phyloP scores from a whole-genome alignment of 35 echinoderm and acorn worm species.

The Eucidaris tribuloides region DNA sequence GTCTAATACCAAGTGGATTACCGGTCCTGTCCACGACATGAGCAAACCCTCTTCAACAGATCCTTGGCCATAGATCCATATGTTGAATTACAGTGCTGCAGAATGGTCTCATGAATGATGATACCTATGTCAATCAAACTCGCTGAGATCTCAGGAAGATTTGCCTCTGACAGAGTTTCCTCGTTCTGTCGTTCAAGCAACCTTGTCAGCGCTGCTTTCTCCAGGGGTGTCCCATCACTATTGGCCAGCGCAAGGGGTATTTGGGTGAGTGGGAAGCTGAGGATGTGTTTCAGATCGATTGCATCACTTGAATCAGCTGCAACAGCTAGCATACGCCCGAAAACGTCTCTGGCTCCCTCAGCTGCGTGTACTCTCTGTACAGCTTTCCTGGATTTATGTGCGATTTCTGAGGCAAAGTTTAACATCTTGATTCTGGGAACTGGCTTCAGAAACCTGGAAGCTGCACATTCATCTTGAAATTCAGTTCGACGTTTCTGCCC shows the following conservation, averaged over 20 bases:
- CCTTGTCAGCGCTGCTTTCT: too few species aligned
- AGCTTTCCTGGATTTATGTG: neutral
- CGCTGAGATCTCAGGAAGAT: neutral
- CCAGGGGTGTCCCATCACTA: neutral
- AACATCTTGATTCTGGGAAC: conserved; percentile 40
- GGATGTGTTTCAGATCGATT: conserved; percentile 24
- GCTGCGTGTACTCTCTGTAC: conserved; percentile 12
- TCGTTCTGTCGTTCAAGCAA: conserved; percentile 20
- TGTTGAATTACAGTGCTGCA: conserved; percentile 28
- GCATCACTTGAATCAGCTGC: conserved; percentile 4
- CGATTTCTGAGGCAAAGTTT: conserved; percentile 55
- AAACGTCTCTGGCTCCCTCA: conserved; percentile 21
- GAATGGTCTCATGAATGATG: conserved; percentile 22
- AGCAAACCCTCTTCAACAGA: conserved; percentile 42
- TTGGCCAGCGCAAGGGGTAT: conserved; percentile 14
- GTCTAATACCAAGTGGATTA: conserved; percentile 19
- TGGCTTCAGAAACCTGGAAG: conserved; percentile 41
- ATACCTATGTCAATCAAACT: neutral
- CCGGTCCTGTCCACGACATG: neutral
- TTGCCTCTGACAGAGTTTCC: neutral
- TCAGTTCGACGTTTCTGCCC: conserved; percentile 32
- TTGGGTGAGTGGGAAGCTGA: conserved; percentile 24
- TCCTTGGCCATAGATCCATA: conserved; percentile 28
- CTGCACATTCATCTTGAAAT: conserved; percentile 51
- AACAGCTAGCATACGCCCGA: conserved; percentile 29